Percentiles rank a stretch among this genome's conserved stretches.
phyloP scores from a whole-genome alignment of 1,140 invertebrate genomes.

The Atta cephalotes region DNA sequence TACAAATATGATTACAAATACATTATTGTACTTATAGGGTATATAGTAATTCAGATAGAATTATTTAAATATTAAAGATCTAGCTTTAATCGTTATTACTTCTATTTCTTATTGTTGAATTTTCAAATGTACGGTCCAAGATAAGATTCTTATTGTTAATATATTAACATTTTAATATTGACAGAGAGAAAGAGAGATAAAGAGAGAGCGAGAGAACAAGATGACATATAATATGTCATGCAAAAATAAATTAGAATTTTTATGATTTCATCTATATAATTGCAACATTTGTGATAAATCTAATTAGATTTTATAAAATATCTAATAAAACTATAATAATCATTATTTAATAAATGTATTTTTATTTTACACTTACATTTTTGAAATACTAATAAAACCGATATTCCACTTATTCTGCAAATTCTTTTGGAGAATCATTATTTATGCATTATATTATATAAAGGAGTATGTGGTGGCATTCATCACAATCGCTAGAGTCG shows the following conservation, averaged over 20 bases:
- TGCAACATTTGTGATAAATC: background rate
- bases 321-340: background rate
- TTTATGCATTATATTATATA: conserved; percentile 39
- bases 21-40: no score
- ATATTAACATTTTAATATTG: background rate
- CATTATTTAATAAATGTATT: background rate
- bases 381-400: background rate
- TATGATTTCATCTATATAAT: background rate
- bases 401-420: background rate
- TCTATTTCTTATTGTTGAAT: no score
- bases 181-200: background rate
- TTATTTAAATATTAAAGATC: no score
- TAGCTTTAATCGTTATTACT: no score
- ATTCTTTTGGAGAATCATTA: background rate
- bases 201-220: background rate
- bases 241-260: background rate
- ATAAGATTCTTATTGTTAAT: no score
- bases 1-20: no score
- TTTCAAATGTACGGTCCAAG: no score
- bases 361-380: conserved; percentile 2
- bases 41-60: no score
- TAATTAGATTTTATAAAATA: background rate
- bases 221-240: conserved; percentile 1
- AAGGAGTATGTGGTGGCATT: background rate
- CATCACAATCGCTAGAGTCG: conserved; percentile 82